These are phyloP conservation scores for Caenorhabditis panamensis DNA, from an alignment of 2,888 invertebrate species.

Conservation along the genomic window DNA sequence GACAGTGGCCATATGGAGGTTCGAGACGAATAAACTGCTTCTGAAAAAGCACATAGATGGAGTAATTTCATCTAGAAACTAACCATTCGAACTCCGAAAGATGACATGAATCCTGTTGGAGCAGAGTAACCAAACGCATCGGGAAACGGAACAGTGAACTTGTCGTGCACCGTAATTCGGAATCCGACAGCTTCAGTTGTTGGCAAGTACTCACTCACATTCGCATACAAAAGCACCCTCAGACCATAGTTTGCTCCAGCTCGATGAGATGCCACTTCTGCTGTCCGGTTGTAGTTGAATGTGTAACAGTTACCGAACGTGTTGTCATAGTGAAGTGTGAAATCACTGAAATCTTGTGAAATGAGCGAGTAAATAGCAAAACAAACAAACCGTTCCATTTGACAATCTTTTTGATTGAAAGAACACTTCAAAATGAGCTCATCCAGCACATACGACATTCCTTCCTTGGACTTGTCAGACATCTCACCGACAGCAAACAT, in stretches of 20 bases:
- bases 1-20: constrained; percentile 78
- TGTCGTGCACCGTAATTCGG: constrained; percentile 80
- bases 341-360: constrained; percentile 75
- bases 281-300: constrained; percentile 79
- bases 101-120: constrained; percentile 80
- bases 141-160: constrained; percentile 80
- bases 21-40: constrained; percentile 79
- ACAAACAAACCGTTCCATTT: constrained; percentile 73
- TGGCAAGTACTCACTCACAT: constrained; percentile 80
- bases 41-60: constrained; percentile 46
- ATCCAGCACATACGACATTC: constrained; percentile 76
- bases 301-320: constrained; percentile 81
- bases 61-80: neutral
- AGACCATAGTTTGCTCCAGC: constrained; percentile 81
- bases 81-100: constrained; percentile 81
- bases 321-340: constrained; percentile 79
- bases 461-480: constrained; percentile 68
- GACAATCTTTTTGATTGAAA: constrained; percentile 81
- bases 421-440: constrained; percentile 81
- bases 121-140: constrained; percentile 81
- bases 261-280: constrained; percentile 76
- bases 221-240: constrained; percentile 79
- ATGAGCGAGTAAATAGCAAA: too few relatives aligned
- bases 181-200: constrained; percentile 81
- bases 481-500: constrained; percentile 80